A percentile compares a stretch with the other conserved stretches of the same genome.
These are phyloP conservation scores for Pungitius pungitius DNA, from an alignment of 2,113 vertebrate species.

Conservation along the genomic window DNA sequence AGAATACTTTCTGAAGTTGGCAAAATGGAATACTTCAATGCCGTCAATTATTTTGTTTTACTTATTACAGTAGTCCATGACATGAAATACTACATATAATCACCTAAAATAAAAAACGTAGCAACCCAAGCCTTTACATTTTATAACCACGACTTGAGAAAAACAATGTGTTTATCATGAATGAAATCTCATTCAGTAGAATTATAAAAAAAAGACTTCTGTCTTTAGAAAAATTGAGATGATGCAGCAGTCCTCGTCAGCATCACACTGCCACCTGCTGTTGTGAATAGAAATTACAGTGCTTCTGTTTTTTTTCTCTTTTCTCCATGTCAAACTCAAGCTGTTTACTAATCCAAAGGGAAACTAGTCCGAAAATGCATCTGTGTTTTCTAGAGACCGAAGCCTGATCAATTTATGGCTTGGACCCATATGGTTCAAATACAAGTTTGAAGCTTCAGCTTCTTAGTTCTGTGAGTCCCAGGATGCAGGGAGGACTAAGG, in stretches of 20 bases:
- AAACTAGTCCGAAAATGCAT: constrained; percentile 44
- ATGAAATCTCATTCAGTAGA: constrained; percentile 73
- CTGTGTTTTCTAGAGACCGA: constrained; percentile 49
- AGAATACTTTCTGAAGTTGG: constrained; percentile 70
- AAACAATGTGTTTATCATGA: constrained; percentile 70
- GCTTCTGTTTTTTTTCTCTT: constrained; percentile 64
- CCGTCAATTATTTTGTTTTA: constrained; percentile 71
- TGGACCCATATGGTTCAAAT: constrained; percentile 78
- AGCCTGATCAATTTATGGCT: constrained; percentile 63
- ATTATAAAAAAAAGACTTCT: constrained; percentile 59
- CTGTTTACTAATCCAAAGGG: constrained; percentile 42
- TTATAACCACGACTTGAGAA: constrained; percentile 68
- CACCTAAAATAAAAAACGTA: constrained; percentile 61
- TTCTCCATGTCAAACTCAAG: constrained; percentile 36
- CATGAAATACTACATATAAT: constrained; percentile 79
- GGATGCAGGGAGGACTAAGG: constrained; percentile 51
- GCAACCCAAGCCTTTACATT: constrained; percentile 74
- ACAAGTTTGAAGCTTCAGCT: constrained; percentile 75
- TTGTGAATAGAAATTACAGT: constrained; percentile 75
- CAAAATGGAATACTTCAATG: constrained; percentile 72
- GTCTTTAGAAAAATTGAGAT: constrained; percentile 68
- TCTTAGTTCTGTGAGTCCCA: constrained; percentile 66
- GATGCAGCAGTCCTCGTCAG: constrained; percentile 63
- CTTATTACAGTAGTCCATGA: constrained; percentile 86
- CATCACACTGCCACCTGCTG: constrained; percentile 74